Base-by-base conservation (phyloP, 2,797 vertebrate species). In the Pangasius macronema region DNA sequence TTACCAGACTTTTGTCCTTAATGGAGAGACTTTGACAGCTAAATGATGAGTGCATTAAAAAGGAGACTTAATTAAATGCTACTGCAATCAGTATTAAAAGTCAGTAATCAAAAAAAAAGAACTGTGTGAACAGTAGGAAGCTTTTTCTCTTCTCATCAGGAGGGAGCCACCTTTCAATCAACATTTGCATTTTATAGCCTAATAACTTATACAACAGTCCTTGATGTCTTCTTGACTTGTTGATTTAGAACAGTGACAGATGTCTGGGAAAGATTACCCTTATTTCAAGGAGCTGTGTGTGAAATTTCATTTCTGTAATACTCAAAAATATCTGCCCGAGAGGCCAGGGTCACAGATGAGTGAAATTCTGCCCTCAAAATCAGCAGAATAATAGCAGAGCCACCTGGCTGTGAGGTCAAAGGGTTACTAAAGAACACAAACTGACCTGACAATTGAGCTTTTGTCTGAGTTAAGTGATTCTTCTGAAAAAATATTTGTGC, bases 291-390 rank as follows among this genome's bases (percentile, higher is more conserved):
- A 36, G 73, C 22, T 46, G 9, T 68, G n/a, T 20, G 33, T 27
- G 27, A 30, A 59, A 82, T 61, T 73, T 30, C 8, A 42, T 80
- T 61, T 59, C 27, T 61, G 20, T 61, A 51, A 80, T 42, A 68
- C 42, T 27, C 22, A n/a, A 51, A 61, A 24, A 68, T 86, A 39
- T 67, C 8, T 68, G 30, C 30, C 61, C 9, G 59, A 79, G 27
- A 59, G 65, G n/a, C 55, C n/a, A 67, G 72, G 84, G 84, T 91
- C 63, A 88, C 82, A 73, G 65, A 84, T 55, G 70, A 42, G 30
- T 59, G 68, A 82, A 65, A 75, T 49, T 24, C 63, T 82, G 49
- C 24, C 67, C 49, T 83, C 33, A 83, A 87, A 73, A 75, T 42
- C 59, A 63, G 53, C 6, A 6, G 57, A 86, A 46, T 61, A 27